Evolutionary conservation across 2,888 invertebrate genomes (phyloP), one percentile per base, ranked within the genome.

Genomic region (Synergus japonicus): DNA sequence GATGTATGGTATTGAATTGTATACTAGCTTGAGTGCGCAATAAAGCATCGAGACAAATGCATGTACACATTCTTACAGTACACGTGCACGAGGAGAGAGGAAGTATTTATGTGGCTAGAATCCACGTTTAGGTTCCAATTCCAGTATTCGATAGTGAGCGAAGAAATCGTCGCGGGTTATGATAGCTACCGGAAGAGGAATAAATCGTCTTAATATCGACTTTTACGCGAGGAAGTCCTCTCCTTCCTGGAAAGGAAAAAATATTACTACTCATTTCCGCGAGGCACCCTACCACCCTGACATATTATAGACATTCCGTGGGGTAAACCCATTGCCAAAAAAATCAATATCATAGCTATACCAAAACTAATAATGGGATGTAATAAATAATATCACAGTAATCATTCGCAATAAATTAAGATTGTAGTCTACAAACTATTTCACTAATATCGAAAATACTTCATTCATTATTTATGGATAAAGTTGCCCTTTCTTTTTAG

Each of bases 61-160:
- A 37, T 0, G 0, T 37, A 37, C 4, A 37, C 37, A 37, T 7
- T 5, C 12, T 12, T 46, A 13, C 18, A 60, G 22, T 60, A 3
- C 12, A 60, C 0, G 12, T 12, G 15, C 15, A 46, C 46, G 46
- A 46, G 46, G 22, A 22, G 8, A 29, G 81, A 81, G 82, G 73
- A 81, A 83, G 81, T 83, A 83, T 82, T 82, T 82, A 82, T 82
- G 82, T 81, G 79, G 80, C 77, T 79, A 79, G 66, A 43, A 76
- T 67, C 64, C 73, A 64, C 79, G 81, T 77, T 81, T 82, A 81
- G 79, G 81, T 82, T 83, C 78, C 82, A 83, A 83, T 84, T 83
- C 79, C 79, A 79, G 79, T 79, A 80, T 80, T n/a, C 69, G 82
- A 83, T 82, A 76, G 77, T 76, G 82, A 79, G 81, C 80, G 79